phyloP scores from a whole-genome alignment of 2,888 invertebrate genomes.

The Drosophila picticornis region DNA sequence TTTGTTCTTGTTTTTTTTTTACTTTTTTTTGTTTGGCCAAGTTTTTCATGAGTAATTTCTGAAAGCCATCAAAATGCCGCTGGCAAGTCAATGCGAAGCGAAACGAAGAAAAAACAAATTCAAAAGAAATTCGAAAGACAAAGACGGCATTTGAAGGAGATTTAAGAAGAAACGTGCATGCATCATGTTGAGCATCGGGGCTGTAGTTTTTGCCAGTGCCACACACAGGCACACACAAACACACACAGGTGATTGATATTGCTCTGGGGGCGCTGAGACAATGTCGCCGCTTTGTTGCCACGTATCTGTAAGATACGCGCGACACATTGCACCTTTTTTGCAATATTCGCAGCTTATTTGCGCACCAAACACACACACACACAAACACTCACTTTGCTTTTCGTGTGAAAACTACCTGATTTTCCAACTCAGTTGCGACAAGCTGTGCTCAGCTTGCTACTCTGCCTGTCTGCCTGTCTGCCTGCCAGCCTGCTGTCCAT shows the following conservation, averaged over 20 bases:
- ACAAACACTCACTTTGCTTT: constrained; percentile 14
- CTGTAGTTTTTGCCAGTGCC: constrained; percentile 40
- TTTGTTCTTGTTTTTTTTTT: background rate
- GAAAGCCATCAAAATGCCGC: constrained; percentile 69
- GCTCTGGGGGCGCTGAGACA: constrained; percentile 34
- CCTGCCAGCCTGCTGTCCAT: constrained; percentile 22
- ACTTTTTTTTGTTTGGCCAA: constrained; percentile 35
- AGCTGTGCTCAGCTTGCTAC: constrained; percentile 18
- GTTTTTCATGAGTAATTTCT: constrained; percentile 68
- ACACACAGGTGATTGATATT: constrained; percentile 77
- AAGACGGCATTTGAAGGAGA: constrained; percentile 47
- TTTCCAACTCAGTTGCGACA: constrained; percentile 61
- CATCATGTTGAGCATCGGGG: constrained; percentile 42
- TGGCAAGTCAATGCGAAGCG: constrained; percentile 51
- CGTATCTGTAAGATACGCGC: constrained; percentile 63
- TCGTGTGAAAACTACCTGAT: constrained; percentile 77
- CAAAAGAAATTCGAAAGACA: constrained; percentile 32
- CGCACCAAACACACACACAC: background rate
- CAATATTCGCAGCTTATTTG: constrained; percentile 23
- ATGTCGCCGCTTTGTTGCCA: constrained; percentile 36
- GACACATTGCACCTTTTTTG: constrained; percentile 38
- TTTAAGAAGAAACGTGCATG: constrained; percentile 60
- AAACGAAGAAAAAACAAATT: constrained; percentile 9
- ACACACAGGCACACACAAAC: constrained; percentile 9
- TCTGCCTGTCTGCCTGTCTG: background rate